Evolutionary conservation across 1,140 invertebrate genomes (phyloP).

Genomic region (Nasonia vitripennis): DNA sequence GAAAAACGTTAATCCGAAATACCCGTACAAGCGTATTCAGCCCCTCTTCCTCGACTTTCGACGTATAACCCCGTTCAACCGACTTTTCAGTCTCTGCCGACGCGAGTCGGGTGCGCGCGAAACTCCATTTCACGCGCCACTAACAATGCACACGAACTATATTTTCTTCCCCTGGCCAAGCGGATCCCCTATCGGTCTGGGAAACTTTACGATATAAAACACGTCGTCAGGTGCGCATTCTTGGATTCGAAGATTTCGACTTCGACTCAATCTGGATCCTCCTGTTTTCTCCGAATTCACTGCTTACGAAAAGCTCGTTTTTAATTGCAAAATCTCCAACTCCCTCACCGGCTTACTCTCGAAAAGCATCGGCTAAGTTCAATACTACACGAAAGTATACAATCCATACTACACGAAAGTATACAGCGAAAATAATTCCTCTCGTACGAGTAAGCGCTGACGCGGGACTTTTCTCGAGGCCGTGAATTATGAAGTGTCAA

Average conservation of each 20-base stretch:
- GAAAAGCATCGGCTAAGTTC: constrained; percentile 27
- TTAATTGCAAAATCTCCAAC: no score
- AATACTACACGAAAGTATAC: not conserved
- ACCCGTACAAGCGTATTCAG: no score
- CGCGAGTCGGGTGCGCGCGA: not conserved
- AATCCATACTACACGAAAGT: not conserved
- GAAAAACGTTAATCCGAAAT: no score
- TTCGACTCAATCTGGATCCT: no score
- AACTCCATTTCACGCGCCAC: constrained; percentile 34
- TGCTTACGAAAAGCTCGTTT: no score
- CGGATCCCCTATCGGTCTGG: not conserved
- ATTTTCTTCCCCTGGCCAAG: constrained; percentile 18
- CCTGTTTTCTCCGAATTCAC: no score
- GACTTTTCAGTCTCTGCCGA: not conserved
- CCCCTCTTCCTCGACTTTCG: not conserved
- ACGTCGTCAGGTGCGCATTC: no score
- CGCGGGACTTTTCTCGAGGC: not conserved
- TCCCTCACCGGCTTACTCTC: no score
- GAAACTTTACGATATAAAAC: constrained; percentile 33
- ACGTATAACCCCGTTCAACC: not conserved
- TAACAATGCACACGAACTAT: constrained; percentile 5
- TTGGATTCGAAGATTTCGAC: no score
- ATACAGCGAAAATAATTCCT: no score
- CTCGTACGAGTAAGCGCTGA: no score
- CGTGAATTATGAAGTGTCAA: not conserved